Conservation (phyloP, 92 coral and sea anemone genomes). For the Parazoanthus atlanticus region DNA sequence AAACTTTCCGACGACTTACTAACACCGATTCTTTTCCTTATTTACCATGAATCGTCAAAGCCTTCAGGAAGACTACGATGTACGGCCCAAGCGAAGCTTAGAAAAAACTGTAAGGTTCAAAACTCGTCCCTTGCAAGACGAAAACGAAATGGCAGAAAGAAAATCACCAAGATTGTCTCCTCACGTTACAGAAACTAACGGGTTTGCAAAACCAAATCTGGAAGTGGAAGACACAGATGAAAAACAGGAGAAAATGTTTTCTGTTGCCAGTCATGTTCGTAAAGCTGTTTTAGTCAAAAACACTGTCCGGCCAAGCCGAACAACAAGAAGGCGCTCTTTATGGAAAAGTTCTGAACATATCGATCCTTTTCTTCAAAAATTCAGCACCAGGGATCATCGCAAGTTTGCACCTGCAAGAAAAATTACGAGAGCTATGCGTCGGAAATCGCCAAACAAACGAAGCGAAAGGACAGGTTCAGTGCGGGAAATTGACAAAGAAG, state of each 20-base stretch:
- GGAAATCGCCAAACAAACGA: slow-evolving; percentile 42
- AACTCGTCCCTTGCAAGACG: not conserved
- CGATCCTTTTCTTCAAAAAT: slow-evolving; percentile 95
- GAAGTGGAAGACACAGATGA: slow-evolving; percentile 18
- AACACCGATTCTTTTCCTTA: not conserved
- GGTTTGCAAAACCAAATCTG: slow-evolving; percentile 34
- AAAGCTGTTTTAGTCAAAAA: slow-evolving; percentile 75
- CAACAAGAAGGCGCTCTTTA: slow-evolving; percentile 61
- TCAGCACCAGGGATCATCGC: slow-evolving; percentile 92
- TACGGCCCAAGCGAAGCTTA: slow-evolving; percentile 21
- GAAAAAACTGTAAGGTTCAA: slow-evolving; percentile 40
- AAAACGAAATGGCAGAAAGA: slow-evolving; percentile 41
- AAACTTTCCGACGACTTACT: not conserved
- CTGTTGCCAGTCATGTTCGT: slow-evolving; percentile 67
- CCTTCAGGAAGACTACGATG: slow-evolving; percentile 8
- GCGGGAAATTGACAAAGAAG: slow-evolving; percentile 35
- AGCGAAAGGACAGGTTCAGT: slow-evolving; percentile 3
- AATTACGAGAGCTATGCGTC: slow-evolving; percentile 45
- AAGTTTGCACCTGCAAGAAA: slow-evolving; percentile 70
- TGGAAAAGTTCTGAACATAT: slow-evolving; percentile 76
- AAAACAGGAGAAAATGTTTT: slow-evolving; percentile 58
- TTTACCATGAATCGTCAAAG: slow-evolving; percentile 31
- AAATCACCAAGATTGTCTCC: not conserved
- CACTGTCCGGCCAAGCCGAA: slow-evolving; percentile 68
- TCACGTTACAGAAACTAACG: slow-evolving; percentile 27